Evolutionary conservation across 2,888 invertebrate genomes (phyloP).

Genomic region (Odontocerum albicorne): DNA sequence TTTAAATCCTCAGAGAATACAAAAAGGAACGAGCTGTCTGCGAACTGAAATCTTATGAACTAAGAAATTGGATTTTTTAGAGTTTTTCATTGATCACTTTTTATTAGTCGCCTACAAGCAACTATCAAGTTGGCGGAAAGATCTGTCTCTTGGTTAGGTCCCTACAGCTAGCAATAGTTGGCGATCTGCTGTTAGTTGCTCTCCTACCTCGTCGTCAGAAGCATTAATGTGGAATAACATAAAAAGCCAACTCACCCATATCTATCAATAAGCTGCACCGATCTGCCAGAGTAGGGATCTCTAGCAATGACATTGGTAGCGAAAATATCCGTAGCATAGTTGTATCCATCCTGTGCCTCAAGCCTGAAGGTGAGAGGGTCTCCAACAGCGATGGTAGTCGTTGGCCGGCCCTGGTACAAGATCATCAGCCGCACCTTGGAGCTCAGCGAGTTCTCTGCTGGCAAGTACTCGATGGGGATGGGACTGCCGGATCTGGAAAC

Average conservation of each 20-base stretch:
- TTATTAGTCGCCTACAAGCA: too few species aligned
- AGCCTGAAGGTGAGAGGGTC: constrained; percentile 88
- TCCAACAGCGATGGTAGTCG: constrained; percentile 91
- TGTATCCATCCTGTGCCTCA: constrained; percentile 87
- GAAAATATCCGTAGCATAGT: constrained; percentile 86
- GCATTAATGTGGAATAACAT: neutral
- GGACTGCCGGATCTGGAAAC: constrained; percentile 83
- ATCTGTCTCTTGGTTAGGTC: too few species aligned
- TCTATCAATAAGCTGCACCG: constrained; percentile 86
- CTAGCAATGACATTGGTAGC: constrained; percentile 91
- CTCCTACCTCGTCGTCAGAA: too few species aligned
- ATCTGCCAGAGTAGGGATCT: constrained; percentile 89
- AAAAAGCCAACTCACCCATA: constrained; percentile 66
- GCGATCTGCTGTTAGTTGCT: too few species aligned
- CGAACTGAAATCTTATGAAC: too few species aligned
- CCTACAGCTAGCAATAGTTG: too few species aligned
- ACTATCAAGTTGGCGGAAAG: too few species aligned
- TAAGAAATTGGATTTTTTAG: too few species aligned
- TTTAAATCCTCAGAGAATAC: too few species aligned
- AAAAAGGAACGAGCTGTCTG: too few species aligned
- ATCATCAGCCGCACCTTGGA: constrained; percentile 85
- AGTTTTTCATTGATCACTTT: too few species aligned
- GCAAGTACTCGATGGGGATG: constrained; percentile 89
- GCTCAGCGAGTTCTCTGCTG: constrained; percentile 88
- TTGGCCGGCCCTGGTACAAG: constrained; percentile 86